Evolutionary conservation across 2,888 invertebrate species (phyloP), one percentile per base, ranked within the genome.

Genomic region (Synergus japonicus): DNA sequence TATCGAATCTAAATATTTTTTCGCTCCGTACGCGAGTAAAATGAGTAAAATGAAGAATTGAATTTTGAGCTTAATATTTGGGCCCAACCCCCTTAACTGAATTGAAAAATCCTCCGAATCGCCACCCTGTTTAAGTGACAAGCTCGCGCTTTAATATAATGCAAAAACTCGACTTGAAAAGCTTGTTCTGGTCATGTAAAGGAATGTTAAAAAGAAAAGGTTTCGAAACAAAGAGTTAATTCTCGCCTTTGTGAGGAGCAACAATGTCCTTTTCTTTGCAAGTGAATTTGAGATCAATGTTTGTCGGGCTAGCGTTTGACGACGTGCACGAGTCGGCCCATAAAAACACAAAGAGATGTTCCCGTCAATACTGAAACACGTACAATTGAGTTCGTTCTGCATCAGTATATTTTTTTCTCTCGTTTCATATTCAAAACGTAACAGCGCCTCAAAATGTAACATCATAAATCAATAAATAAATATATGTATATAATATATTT

Each of bases 391-490:
- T 84, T 85, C 83, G 44, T 84, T 83, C 82, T 83, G 86, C 84
- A 86, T 85, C 77, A 83, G 84, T 88, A 87, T 87, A 86, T 87
- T 85, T 84, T 64, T 79, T 64, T 79, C 60, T 82, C 76, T 73
- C 54, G 49, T 73, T 81, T 80, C 60, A 81, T 81, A 85, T 81
- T 85, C 81, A 88, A 90, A 89, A 90, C 89, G 87, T 90, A 90
- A 90, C 89, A 89, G 89, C 86, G 86, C 86, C 86, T 84, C 87
- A 89, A 73, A 90, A 89, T 88, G 88, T 89, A 90, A 90, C 89
- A 88, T 86, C 85, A 87, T 89, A 90, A 89, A 89, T 90, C 87
- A 89, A 89, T 90, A 89, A 89, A 90, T 90, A 88, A 88, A 89
- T 88, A 89, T 86, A 87, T 84, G 79, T 85, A 79, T 85, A 82